Evolutionary conservation across 2,113 vertebrate genomes (phyloP).

Genomic region (Pelmatolapia mariae): DNA sequence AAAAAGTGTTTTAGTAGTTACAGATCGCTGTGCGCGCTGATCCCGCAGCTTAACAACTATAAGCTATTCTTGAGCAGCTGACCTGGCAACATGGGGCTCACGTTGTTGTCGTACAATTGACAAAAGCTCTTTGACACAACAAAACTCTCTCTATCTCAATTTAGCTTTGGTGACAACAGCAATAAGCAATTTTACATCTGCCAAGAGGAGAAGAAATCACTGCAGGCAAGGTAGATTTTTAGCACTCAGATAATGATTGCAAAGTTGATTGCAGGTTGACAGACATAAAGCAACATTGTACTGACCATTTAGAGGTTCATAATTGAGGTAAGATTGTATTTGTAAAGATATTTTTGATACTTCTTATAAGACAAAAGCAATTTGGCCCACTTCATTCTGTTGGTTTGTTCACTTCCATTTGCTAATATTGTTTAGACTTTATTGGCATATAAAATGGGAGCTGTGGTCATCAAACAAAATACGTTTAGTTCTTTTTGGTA

Average conservation of each 20-base stretch:
- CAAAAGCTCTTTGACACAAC: not conserved
- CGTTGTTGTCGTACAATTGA: not conserved
- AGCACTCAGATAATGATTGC: not conserved
- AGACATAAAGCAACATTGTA: not conserved
- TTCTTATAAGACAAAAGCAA: not conserved
- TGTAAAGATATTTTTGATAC: not conserved
- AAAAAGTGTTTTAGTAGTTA: not conserved
- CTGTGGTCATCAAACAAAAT: not conserved
- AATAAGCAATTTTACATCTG: not conserved
- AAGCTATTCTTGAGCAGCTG: not conserved
- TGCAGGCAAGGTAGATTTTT: not conserved
- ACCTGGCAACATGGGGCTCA: not conserved
- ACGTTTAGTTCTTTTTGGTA: not conserved
- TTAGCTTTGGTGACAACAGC: not conserved
- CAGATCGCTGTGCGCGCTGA: not conserved
- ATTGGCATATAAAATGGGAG: not conserved
- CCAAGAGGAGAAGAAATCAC: not conserved
- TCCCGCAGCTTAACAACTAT: not conserved
- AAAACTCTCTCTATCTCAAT: not conserved
- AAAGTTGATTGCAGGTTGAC: not conserved
- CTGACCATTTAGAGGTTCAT: not conserved
- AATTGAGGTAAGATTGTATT: not conserved
- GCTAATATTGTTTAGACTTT: not conserved
- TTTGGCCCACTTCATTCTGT: fast-evolving
- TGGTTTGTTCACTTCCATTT: not conserved